These are phyloP conservation scores for Phymanthus crucifer DNA, from an alignment of 92 coral and sea anemone species.

Conservation along the genomic window DNA sequence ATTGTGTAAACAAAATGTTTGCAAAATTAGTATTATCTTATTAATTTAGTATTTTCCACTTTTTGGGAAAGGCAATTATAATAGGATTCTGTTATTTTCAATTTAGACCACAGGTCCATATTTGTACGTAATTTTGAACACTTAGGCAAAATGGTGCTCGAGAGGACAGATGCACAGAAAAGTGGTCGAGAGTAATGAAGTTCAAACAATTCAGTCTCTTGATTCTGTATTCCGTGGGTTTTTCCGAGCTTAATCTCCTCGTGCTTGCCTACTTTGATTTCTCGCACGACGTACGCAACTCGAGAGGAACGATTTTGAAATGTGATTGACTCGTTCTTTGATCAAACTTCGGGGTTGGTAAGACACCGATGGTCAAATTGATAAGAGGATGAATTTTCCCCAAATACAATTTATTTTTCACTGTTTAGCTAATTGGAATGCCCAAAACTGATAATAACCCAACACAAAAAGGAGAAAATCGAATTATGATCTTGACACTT, in stretches of 20 bases:
- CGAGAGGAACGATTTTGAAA: constrained; percentile 35
- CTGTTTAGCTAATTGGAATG: constrained; percentile 43
- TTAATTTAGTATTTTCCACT: constrained; percentile 68
- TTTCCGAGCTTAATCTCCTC: constrained; percentile 26
- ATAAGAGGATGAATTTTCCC: constrained; percentile 29
- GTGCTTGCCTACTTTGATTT: constrained; percentile 13
- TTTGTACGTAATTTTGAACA: constrained; percentile 11
- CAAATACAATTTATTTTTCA: constrained; percentile 51
- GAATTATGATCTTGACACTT: constrained; percentile 33
- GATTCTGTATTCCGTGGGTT: background rate
- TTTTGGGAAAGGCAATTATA: constrained; percentile 9
- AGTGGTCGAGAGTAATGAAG: background rate
- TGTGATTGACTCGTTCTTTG: constrained; percentile 29
- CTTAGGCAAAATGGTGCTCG: constrained; percentile 46
- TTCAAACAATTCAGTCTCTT: constrained; percentile 29
- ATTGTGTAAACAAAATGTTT: constrained; percentile 77
- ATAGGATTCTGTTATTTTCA: constrained; percentile 39
- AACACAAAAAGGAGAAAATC: constrained; percentile 33
- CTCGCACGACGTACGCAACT: background rate
- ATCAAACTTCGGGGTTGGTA: constrained; percentile 37
- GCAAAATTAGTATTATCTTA: constrained; percentile 73
- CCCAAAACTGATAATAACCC: constrained; percentile 38
- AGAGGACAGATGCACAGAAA: constrained; percentile 64
- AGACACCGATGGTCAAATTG: constrained; percentile 34
- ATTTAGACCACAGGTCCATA: constrained; percentile 19